phyloP scores from a whole-genome alignment of 2,888 invertebrate species.

The Ramazzottius varieornatus region DNA sequence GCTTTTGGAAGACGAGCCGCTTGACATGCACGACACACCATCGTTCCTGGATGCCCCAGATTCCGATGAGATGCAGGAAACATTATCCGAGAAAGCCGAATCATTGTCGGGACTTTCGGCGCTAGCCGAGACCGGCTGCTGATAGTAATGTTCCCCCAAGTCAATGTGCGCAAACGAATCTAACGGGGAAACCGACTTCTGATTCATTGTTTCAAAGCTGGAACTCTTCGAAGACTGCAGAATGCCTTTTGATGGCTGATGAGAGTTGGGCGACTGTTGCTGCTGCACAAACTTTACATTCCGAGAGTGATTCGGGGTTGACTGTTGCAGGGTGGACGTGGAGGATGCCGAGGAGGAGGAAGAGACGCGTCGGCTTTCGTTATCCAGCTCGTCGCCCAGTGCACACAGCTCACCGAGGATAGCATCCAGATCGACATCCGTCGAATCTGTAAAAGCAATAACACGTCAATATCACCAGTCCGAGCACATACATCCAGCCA shows the following conservation, averaged over 20 bases:
- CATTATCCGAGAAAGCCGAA: conserved; percentile 89
- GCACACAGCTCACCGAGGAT: conserved; percentile 83
- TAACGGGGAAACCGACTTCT: not conserved
- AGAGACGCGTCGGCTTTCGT: conserved; percentile 16
- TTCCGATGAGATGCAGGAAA: conserved; percentile 68
- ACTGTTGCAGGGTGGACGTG: not conserved
- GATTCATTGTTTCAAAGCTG: no score
- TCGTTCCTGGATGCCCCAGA: conserved; percentile 48
- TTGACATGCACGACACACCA: not conserved
- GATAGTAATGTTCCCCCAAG: not conserved
- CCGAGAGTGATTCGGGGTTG: not conserved
- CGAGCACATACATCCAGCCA: no score
- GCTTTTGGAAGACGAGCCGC: conserved; percentile 10
- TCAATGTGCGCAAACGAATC: not conserved
- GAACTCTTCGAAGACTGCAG: not conserved
- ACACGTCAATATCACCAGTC: no score
- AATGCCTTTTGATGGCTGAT: not conserved
- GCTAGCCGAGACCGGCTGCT: conserved; percentile 20
- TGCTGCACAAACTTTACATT: not conserved
- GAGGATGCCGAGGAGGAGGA: not conserved
- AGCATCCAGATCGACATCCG: conserved; percentile 84
- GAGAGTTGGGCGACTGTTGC: not conserved
- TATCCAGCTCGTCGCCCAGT: conserved; percentile 42
- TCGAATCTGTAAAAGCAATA: conserved; percentile 44
- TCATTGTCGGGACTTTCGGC: conserved; percentile 90